A percentile compares a stretch with the other conserved stretches of the same genome.
phyloP scores from a whole-genome alignment of 2,797 vertebrate species.

The Phyllotis vaccarum region DNA sequence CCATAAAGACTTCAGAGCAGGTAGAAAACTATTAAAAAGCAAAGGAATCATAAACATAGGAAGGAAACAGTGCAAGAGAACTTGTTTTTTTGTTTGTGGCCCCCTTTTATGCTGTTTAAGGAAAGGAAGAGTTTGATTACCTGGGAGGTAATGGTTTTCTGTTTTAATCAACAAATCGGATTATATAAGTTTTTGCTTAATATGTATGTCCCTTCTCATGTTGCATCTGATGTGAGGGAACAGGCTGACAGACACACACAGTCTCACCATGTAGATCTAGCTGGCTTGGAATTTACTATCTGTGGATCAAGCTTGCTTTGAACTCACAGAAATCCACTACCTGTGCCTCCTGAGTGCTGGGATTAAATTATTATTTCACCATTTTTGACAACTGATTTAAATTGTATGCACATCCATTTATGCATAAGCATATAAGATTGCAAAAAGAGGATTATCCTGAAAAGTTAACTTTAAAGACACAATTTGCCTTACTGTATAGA shows the following conservation, averaged over 20 bases:
- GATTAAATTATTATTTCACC: neutral
- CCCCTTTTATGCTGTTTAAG: neutral
- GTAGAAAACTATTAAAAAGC: neutral
- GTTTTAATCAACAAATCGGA: neutral
- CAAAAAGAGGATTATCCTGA: neutral
- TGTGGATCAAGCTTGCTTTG: neutral
- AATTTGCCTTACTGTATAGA: neutral
- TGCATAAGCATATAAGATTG: neutral
- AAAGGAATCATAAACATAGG: neutral
- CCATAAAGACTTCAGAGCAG: neutral
- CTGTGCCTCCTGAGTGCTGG: neutral
- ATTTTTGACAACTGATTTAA: neutral
- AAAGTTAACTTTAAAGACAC: neutral
- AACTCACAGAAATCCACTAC: neutral
- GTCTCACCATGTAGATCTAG: neutral
- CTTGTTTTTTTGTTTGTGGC: neutral
- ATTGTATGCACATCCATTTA: neutral
- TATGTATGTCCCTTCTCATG: neutral
- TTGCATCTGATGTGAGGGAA: neutral
- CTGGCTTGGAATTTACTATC: neutral
- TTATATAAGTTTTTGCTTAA: neutral
- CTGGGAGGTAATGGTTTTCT: neutral
- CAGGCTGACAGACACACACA: neutral
- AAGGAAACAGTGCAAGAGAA: neutral
- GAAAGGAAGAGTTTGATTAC: neutral